Base-by-base conservation (phyloP, 2,113 vertebrate species). In the Toxotes chatareus region DNA sequence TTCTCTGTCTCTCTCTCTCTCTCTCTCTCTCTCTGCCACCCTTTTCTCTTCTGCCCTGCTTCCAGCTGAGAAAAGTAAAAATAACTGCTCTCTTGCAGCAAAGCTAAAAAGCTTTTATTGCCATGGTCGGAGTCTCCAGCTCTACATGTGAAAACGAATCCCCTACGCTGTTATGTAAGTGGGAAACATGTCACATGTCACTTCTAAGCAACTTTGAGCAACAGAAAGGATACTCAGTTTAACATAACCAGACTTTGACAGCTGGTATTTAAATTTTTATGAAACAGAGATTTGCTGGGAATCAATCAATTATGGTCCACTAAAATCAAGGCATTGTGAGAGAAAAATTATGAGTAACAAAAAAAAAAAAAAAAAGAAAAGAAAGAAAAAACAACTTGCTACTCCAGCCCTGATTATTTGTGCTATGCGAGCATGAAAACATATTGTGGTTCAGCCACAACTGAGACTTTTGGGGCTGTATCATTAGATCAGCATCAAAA, bases 31-130 rank as follows among this genome's bases (percentile, higher is more conserved):
- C 61, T 81, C 59, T 55, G 64, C 80, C 83, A 80, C 79, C 80
- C 66, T 80, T 77, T 72, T 88, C 79, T 89, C 80, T 87, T 85
- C 71, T 86, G 78, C 82, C 82, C 86, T 84, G 68, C 60, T 90
- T 92, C 86, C 84, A 90, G 77, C 85, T 70, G 86, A 83, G 88
- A 84, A 89, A 87, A 83, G 88, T 90, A 92, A 91, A 94, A 93
- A 92, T 92, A 93, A 89, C 88, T 76, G 73, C 77, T 91, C 84
- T 84, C 71, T 85, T 64, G 53, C 72, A 76, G 83, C 49, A 80
- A 84, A 82, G 74, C 79, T 78, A 85, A 85, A 90, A 86, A 47
- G 55, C 76, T 77, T 87, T 82, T 76, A 84, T 83, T 76, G 77
- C 78, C 64, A 62, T 67, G 83, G 85, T 87, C 83, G 84, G 38